A percentile compares a stretch with the other conserved stretches of the same genome.
These are phyloP conservation scores for Odocoileus hemionus DNA, from an alignment of 2,113 vertebrate species.

Conservation along the genomic window DNA sequence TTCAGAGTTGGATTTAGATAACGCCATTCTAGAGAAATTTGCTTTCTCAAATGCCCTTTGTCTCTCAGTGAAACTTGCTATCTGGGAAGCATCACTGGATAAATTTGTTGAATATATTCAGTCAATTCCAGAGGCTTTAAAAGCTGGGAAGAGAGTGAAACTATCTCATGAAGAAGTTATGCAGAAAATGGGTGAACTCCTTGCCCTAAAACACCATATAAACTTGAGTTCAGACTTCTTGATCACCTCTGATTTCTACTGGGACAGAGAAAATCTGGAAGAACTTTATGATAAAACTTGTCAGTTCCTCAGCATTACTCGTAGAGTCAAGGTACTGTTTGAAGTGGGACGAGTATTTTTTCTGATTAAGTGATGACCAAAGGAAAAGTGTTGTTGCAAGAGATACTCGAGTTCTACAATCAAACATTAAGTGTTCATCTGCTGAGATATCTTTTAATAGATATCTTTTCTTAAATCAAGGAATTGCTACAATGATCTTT, in stretches of 20 bases:
- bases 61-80: too few species aligned
- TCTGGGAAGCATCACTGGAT: too few species aligned
- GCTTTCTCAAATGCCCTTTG: too few species aligned
- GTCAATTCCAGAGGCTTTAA: too few species aligned
- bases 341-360: slow-evolving; percentile 68
- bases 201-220: slow-evolving; percentile 88
- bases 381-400: not conserved
- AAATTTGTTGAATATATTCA: too few species aligned
- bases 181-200: too few species aligned
- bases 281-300: slow-evolving; percentile 97
- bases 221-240: slow-evolving; percentile 97
- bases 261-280: slow-evolving; percentile 97
- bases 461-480: slow-evolving; percentile 2
- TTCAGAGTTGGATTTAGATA: too few species aligned
- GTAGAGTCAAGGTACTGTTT: slow-evolving; percentile 85
- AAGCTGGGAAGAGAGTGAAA: too few species aligned
- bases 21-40: too few species aligned
- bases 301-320: slow-evolving; percentile 95
- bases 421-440: slow-evolving; percentile 7
- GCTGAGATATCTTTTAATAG: not conserved
- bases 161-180: too few species aligned
- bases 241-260: slow-evolving; percentile 98
- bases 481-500: not conserved
- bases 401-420: slow-evolving; percentile 30
- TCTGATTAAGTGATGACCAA: slow-evolving; percentile 39